These are phyloP conservation scores for Hydrotaea cyrtoneurina DNA, from an alignment of 2,888 invertebrate genomes.

Conservation along the genomic window DNA sequence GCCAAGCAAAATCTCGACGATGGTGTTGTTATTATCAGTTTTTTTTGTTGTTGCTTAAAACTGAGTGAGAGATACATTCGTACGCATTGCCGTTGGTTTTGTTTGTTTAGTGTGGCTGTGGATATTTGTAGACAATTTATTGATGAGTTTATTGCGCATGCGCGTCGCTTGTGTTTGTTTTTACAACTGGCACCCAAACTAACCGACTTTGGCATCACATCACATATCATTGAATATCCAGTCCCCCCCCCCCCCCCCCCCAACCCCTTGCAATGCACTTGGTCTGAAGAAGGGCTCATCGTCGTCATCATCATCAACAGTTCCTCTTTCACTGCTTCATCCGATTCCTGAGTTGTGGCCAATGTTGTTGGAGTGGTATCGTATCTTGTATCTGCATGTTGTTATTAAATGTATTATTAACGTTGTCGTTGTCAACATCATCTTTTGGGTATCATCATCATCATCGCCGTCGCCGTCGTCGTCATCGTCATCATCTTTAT, in stretches of 20 bases:
- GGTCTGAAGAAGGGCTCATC: conserved; percentile 9
- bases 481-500: conserved; percentile 40
- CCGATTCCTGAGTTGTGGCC: neutral
- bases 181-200: conserved; percentile 59
- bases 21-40: conserved; percentile 25
- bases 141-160: conserved; percentile 79
- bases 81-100: conserved; percentile 36
- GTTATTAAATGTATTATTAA: conserved; percentile 62
- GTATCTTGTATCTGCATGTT: conserved; percentile 57
- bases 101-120: conserved; percentile 35
- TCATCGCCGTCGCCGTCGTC: conserved; percentile 32
- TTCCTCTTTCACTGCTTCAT: conserved; percentile 24
- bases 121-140: conserved; percentile 76
- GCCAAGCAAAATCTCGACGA: conserved; percentile 3
- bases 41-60: conserved; percentile 39
- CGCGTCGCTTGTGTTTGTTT: conserved; percentile 68
- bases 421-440: conserved; percentile 62
- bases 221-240: conserved; percentile 50
- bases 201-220: conserved; percentile 64
- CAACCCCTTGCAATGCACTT: neutral
- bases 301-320: neutral
- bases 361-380: conserved; percentile 32
- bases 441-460: conserved; percentile 44
- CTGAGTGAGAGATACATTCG: conserved; percentile 25
- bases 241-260: no score